A percentile compares a stretch with the other conserved stretches of the same genome.
Conservation (phyloP, 2,797 vertebrate genomes). For the Sebastes ruberrimus region DNA sequence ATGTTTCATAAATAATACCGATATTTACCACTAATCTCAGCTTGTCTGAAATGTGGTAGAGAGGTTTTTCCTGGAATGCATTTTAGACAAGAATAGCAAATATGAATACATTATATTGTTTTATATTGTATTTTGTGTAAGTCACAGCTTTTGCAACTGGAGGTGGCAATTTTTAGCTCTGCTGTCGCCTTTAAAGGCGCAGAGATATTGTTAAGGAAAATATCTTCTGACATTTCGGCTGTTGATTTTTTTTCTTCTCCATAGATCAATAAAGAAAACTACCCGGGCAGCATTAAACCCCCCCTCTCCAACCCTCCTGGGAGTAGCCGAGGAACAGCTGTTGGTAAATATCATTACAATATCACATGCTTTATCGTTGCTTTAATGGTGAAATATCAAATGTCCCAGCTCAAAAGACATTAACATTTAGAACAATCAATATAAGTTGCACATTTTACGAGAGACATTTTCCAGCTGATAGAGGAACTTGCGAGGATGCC, state of each 20-base stretch:
- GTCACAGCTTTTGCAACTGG: background rate
- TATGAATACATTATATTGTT: background rate
- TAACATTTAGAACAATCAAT: slow-evolving; percentile 86
- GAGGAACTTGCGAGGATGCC: slow-evolving; percentile 56
- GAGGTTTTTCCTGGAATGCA: slow-evolving; percentile 2
- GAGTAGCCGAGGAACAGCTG: slow-evolving; percentile 75
- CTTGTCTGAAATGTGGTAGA: background rate
- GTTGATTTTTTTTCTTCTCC: slow-evolving; percentile 13
- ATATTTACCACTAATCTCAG: slow-evolving; percentile 45
- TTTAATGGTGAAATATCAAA: slow-evolving; percentile 82
- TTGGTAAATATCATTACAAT: slow-evolving; percentile 84
- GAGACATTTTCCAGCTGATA: slow-evolving; percentile 70
- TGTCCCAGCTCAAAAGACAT: slow-evolving; percentile 74
- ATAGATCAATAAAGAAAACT: slow-evolving; percentile 75
- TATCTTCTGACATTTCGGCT: slow-evolving; percentile 61
- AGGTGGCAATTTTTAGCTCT: background rate
- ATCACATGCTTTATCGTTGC: slow-evolving; percentile 78
- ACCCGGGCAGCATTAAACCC: slow-evolving; percentile 58
- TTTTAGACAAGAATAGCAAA: background rate
- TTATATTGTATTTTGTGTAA: background rate
- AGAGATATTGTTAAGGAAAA: slow-evolving; percentile 58
- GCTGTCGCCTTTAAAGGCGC: slow-evolving; percentile 39
- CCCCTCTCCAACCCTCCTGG: slow-evolving; percentile 40
- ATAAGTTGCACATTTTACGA: slow-evolving; percentile 77
- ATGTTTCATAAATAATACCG: slow-evolving; percentile 58